Conservation (phyloP, 2,797 vertebrate species). For the Pseudocheirus occidentalis region DNA sequence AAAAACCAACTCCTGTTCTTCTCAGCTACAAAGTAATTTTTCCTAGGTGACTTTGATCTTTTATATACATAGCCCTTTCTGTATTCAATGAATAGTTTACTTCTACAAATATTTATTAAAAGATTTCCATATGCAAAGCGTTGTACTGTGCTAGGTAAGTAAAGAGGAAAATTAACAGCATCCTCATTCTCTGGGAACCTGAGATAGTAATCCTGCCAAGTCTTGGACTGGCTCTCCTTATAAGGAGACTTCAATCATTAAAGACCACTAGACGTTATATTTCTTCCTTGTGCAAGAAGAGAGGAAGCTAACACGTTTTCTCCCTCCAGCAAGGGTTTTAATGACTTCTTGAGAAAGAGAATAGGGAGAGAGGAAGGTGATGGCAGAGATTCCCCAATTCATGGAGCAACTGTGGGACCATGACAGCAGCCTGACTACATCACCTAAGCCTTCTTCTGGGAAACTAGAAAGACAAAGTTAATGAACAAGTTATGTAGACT, state of each 20-base stretch:
- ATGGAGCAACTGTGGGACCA: not conserved
- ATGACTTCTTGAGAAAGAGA: not conserved
- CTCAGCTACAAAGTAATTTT: not conserved
- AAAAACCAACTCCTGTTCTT: not conserved
- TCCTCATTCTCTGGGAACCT: not conserved
- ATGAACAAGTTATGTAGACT: not conserved
- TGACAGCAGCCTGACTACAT: not conserved
- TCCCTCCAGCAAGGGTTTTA: not conserved
- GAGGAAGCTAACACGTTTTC: not conserved
- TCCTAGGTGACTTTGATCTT: not conserved
- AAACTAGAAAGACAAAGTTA: not conserved
- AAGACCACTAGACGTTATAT: not conserved
- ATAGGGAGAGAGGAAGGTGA: not conserved
- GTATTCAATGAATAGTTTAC: not conserved
- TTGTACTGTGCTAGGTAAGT: slow-evolving; percentile 20
- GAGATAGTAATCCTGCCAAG: not conserved
- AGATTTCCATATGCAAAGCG: not conserved
- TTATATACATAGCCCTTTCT: not conserved
- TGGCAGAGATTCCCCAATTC: not conserved
- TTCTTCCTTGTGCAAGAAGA: not conserved
- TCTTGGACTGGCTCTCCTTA: not conserved
- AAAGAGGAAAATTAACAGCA: slow-evolving; percentile 5
- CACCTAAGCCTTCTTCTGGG: not conserved
- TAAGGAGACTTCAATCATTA: not conserved
- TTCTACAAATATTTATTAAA: slow-evolving; percentile 25